phyloP scores from a whole-genome alignment of 2,888 invertebrate genomes.

The Euclidia mi region DNA sequence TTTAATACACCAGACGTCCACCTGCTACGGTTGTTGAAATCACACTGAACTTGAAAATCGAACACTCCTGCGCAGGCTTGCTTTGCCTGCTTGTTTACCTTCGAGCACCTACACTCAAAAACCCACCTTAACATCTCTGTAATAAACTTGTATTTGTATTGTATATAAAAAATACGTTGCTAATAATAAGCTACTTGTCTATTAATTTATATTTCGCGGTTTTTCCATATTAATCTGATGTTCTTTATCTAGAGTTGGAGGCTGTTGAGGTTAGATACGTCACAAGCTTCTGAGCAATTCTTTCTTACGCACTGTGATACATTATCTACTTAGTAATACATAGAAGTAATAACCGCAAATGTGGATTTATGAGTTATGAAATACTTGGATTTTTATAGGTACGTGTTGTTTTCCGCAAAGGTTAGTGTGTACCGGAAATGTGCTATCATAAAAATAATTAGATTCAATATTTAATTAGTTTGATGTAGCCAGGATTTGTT shows the following conservation, averaged over 20 bases:
- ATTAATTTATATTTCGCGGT: slow-evolving; percentile 60
- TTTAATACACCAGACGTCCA: slow-evolving; percentile 57
- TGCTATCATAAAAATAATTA: too few relatives aligned
- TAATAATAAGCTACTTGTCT: slow-evolving; percentile 30
- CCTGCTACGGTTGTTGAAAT: slow-evolving; percentile 64
- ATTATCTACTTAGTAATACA: too few relatives aligned
- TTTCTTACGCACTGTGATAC: slow-evolving; percentile 9
- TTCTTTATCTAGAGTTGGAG: not conserved
- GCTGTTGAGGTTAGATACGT: not conserved
- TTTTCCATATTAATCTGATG: slow-evolving; percentile 53
- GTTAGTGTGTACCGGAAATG: too few relatives aligned
- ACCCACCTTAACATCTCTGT: slow-evolving; percentile 2
- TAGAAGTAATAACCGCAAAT: too few relatives aligned
- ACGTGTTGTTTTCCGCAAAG: not conserved
- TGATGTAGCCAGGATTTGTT: too few relatives aligned
- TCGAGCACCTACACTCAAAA: slow-evolving; percentile 46
- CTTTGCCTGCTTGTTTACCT: slow-evolving; percentile 70
- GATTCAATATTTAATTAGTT: too few relatives aligned
- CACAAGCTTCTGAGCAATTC: slow-evolving; percentile 6
- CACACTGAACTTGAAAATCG: slow-evolving; percentile 82
- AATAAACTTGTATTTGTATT: slow-evolving; percentile 37
- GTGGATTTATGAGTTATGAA: too few relatives aligned
- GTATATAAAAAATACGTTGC: slow-evolving; percentile 8
- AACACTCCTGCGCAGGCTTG: slow-evolving; percentile 66
- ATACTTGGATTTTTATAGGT: too few relatives aligned